A percentile compares a stretch with the other conserved stretches of the same genome.
phyloP scores from a whole-genome alignment of 2,888 invertebrate species.

The Eilema sororculum region DNA sequence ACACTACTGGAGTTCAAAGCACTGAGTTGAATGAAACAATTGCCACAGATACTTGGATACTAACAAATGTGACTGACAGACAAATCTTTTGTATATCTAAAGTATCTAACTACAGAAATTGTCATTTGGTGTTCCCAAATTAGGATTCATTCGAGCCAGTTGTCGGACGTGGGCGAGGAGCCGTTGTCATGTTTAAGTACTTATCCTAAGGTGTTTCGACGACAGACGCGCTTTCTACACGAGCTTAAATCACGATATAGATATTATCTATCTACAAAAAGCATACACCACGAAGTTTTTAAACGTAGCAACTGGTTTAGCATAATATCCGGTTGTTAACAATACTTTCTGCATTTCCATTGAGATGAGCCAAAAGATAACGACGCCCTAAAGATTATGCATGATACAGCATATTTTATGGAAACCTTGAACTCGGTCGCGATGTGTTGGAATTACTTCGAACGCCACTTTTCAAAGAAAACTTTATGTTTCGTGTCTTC shows the following conservation, averaged over 20 bases:
- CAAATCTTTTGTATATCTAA: slow-evolving; percentile 12
- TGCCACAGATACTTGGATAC: slow-evolving; percentile 18
- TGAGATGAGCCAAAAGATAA: slow-evolving; percentile 22
- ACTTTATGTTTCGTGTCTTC: slow-evolving; percentile 60
- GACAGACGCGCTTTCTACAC: slow-evolving; percentile 61
- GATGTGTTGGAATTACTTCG: slow-evolving; percentile 41
- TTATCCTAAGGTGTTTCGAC: slow-evolving; percentile 52
- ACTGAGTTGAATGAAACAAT: slow-evolving; percentile 24
- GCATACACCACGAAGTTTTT: slow-evolving; percentile 27
- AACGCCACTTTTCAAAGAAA: slow-evolving; percentile 44
- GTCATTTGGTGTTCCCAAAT: slow-evolving; percentile 62
- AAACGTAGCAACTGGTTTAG: slow-evolving; percentile 27
- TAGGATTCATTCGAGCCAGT: slow-evolving; percentile 57
- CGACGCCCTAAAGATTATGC: slow-evolving; percentile 23
- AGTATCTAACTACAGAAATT: slow-evolving; percentile 51
- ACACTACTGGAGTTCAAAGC: slow-evolving; percentile 30
- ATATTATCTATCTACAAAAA: slow-evolving; percentile 45
- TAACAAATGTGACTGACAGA: neutral
- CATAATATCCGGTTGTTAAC: slow-evolving; percentile 17
- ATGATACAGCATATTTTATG: slow-evolving; percentile 37
- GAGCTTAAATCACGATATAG: slow-evolving; percentile 55
- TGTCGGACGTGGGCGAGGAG: slow-evolving; percentile 55
- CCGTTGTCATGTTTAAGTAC: slow-evolving; percentile 51
- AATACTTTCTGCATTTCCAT: slow-evolving; percentile 22
- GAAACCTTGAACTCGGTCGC: slow-evolving; percentile 54